Evolutionary conservation across 2,888 invertebrate species (phyloP), one percentile per base, ranked within the genome.

Genomic region (Nomada goodeniana): DNA sequence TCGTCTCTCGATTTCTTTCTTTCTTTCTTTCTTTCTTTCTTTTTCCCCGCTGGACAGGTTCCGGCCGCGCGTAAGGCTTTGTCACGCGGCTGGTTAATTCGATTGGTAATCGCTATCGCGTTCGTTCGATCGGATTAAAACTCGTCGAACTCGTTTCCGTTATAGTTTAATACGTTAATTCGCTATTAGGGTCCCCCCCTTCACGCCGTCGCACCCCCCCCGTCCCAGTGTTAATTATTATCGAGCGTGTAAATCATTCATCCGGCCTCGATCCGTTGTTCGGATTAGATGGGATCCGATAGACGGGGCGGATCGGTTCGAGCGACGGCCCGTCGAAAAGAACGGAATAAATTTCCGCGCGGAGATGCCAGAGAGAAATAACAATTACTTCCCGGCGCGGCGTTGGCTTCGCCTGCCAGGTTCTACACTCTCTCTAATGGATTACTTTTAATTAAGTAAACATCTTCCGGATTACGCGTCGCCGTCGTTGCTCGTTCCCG

Each of bases 361-460:
- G 47, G 13, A 15, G 47, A 47, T 15, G 47, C 11, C 11, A 47
- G 36, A 7, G 36, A 36, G 36, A 36, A 36, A 7, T 36, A 36
- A 7, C 5, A 36, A 36, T 50, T 50, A 50, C 18, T 50, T 50
- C 11, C 50, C 50, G 15, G 20, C 20, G 9, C n/a, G 50, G 0
- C 26, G 18, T n/a, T 18, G 60, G 42, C 52, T 80, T 60, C 67
- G 36, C 36, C 59, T 18, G 69, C 55, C 80, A 52, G 55, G 59
- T 76, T 82, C 79, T 70, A 80, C 86, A 76, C 79, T 84, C 85
- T 68, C 85, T 68, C 87, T 91, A 91, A 91, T 90, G 91, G 91
- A 92, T 92, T 92, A 91, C 90, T 90, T 85, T 89, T 91, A 91
- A 91, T 91, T 92, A 90, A 91, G 91, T 89, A 90, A 91, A 91